Conservation (phyloP, 2,797 vertebrate genomes). For the Argentina silus region DNA sequence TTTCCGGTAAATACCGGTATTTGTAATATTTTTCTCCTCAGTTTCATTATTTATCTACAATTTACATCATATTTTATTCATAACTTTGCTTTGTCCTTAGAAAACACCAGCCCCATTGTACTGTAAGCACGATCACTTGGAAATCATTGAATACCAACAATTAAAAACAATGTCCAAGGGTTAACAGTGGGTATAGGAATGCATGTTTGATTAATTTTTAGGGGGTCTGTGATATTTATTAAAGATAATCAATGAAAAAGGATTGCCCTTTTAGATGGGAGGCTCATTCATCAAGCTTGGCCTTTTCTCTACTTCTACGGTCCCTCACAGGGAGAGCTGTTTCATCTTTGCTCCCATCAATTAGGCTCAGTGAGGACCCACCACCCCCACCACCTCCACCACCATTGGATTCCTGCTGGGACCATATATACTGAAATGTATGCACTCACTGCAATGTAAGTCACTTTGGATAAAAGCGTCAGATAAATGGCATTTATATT, state of each 20-base stretch:
- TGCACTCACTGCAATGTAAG: too few species aligned
- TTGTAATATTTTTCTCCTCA: not conserved
- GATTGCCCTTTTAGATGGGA: slow-evolving; percentile 25
- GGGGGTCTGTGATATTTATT: not conserved
- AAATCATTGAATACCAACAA: not conserved
- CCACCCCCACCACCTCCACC: too few species aligned
- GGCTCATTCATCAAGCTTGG: slow-evolving; percentile 28
- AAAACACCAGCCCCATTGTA: not conserved
- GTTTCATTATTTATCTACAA: slow-evolving; percentile 17
- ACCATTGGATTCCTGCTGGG: too few species aligned
- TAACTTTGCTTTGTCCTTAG: slow-evolving; percentile 12
- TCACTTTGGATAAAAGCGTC: too few species aligned
- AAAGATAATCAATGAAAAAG: slow-evolving; percentile 28
- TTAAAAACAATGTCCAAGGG: slow-evolving; percentile 19
- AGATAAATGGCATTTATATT: too few species aligned
- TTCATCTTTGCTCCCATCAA: not conserved
- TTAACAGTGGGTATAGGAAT: not conserved
- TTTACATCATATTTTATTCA: slow-evolving; percentile 25
- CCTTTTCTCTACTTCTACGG: slow-evolving; percentile 13
- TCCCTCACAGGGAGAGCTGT: not conserved
- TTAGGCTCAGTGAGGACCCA: not conserved
- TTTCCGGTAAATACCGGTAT: not conserved
- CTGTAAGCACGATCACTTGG: not conserved
- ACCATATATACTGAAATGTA: too few species aligned
- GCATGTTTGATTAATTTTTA: not conserved